These are phyloP conservation scores for Potamilus streckersoni DNA, from an alignment of 1,140 invertebrate genomes.

Conservation along the genomic window DNA sequence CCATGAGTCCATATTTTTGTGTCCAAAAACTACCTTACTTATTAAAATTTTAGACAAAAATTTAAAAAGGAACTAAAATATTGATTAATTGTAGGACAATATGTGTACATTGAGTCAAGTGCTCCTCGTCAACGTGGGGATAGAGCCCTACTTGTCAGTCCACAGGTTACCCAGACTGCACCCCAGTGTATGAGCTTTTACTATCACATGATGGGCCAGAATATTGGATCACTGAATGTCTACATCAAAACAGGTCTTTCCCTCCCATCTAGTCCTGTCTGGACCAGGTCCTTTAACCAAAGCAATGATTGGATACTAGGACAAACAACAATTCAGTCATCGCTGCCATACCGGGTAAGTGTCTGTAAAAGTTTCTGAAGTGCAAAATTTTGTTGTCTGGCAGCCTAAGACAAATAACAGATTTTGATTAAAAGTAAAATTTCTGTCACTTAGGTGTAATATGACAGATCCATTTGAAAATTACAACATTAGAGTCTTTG, in stretches of 20 bases:
- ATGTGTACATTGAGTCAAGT: conserved; percentile 58
- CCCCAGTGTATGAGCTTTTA: conserved; percentile 72
- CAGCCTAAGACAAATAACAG: too few relatives aligned
- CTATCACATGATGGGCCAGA: conserved; percentile 80
- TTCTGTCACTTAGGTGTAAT: too few relatives aligned
- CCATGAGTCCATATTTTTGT: too few relatives aligned
- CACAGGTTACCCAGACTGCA: conserved; percentile 17
- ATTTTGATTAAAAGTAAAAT: too few relatives aligned
- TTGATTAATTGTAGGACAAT: conserved; percentile 39
- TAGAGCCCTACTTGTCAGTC: conserved; percentile 48
- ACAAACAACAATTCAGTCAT: conserved; percentile 29
- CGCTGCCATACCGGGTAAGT: conserved; percentile 35
- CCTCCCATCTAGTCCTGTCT: conserved; percentile 32
- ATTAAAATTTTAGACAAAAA: too few relatives aligned
- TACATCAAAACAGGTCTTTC: conserved; percentile 33
- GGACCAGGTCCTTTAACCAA: conserved; percentile 48
- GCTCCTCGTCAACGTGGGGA: conserved; percentile 43
- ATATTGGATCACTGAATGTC: conserved; percentile 51
- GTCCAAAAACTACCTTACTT: too few relatives aligned
- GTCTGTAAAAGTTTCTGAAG: background rate
- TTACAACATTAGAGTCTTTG: too few relatives aligned
- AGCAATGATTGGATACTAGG: conserved; percentile 51
- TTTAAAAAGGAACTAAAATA: background rate
- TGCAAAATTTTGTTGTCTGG: too few relatives aligned
- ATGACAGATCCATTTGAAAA: too few relatives aligned